Conservation (phyloP, 2,888 invertebrate species). For the Plagiodera versicolora region DNA sequence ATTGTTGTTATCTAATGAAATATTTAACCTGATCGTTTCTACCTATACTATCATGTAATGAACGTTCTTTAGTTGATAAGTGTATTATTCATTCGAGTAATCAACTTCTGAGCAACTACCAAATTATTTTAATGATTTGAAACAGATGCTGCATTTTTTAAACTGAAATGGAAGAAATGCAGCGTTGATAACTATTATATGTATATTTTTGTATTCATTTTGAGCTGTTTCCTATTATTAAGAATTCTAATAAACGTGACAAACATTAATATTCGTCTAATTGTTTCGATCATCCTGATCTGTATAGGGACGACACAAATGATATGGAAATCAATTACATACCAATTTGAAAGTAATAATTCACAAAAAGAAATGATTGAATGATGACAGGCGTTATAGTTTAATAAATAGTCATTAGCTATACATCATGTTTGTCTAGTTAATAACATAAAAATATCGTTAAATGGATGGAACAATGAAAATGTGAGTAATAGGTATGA, state of each 20-base stretch:
- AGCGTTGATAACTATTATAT: constrained; percentile 14
- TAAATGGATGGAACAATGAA: neutral
- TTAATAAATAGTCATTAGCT: too few relatives aligned
- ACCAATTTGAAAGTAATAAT: too few relatives aligned
- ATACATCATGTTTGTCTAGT: too few relatives aligned
- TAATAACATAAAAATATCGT: neutral
- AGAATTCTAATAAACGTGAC: constrained; percentile 27
- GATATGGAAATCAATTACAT: too few relatives aligned
- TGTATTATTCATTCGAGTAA: neutral
- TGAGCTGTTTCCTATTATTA: constrained; percentile 26
- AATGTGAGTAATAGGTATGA: neutral
- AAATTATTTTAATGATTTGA: neutral
- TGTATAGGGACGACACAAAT: too few relatives aligned
- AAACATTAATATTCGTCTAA: constrained; percentile 14
- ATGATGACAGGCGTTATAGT: too few relatives aligned
- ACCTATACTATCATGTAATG: constrained; percentile 19
- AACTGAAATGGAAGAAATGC: constrained; percentile 6
- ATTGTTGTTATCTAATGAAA: constrained; percentile 37
- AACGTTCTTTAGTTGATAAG: constrained; percentile 8
- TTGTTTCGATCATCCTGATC: too few relatives aligned
- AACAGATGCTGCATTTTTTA: neutral
- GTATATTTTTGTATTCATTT: constrained; percentile 22
- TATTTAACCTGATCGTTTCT: constrained; percentile 36
- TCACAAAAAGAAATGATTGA: too few relatives aligned
- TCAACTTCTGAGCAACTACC: neutral